phyloP scores from a whole-genome alignment of 2,113 vertebrate species.

The Sander vitreus region DNA sequence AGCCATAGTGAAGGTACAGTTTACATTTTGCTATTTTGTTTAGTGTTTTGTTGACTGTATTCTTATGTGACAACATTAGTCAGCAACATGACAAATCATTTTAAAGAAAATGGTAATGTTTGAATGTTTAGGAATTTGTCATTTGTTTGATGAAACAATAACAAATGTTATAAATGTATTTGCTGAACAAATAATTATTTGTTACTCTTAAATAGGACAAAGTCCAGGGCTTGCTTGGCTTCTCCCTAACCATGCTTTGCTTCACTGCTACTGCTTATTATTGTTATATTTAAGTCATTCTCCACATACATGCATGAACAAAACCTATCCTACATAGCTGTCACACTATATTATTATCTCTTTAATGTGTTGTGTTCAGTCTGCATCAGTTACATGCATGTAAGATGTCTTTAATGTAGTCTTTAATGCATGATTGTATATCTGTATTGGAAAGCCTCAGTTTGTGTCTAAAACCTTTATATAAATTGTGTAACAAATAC shows the following conservation, averaged over 20 bases:
- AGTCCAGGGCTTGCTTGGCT: neutral
- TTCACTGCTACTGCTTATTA: neutral
- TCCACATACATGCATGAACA: constrained; percentile 19
- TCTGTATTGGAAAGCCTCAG: constrained; percentile 3
- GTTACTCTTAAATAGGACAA: neutral
- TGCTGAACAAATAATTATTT: neutral
- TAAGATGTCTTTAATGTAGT: neutral
- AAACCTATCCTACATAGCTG: neutral
- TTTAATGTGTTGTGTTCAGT: constrained; percentile 2
- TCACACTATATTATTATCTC: neutral
- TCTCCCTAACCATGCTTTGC: neutral
- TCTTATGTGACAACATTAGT: neutral
- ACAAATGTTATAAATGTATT: neutral
- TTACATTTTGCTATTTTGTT: neutral
- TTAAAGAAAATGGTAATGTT: too few relatives aligned
- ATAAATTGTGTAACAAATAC: neutral
- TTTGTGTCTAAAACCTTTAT: constrained; percentile 4
- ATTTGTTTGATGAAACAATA: too few relatives aligned
- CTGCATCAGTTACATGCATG: neutral
- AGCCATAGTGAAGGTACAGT: constrained; percentile 70
- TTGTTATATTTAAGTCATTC: neutral
- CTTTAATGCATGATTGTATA: constrained; percentile 1
- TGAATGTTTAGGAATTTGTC: neutral
- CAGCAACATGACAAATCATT: neutral
- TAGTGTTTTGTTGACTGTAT: neutral